Evolutionary conservation across 1,140 invertebrate genomes (phyloP).

Genomic region (Drosophila pandora): DNA sequence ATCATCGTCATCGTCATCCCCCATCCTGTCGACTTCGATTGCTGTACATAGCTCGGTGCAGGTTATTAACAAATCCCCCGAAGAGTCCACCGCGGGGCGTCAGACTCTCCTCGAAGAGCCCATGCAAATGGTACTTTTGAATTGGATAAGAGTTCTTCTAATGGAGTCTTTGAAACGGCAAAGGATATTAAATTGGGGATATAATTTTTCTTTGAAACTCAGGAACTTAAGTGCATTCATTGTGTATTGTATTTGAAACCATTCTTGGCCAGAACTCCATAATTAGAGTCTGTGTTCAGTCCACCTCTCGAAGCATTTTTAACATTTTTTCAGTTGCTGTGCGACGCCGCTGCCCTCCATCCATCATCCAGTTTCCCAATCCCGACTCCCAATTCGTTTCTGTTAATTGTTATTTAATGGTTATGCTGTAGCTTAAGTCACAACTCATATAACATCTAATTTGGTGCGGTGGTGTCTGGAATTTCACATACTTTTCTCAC

Average conservation of each 20-base stretch:
- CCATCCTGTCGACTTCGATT: conserved; percentile 13
- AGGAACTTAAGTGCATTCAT: not conserved
- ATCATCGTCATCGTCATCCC: conserved; percentile 28
- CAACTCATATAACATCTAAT: conserved; percentile 37
- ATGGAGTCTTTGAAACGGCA: conserved; percentile 58
- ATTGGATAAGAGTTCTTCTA: not conserved
- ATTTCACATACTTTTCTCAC: conserved; percentile 9
- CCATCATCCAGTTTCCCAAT: conserved; percentile 22
- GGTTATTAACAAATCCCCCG: conserved; percentile 32
- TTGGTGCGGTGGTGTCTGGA: conserved; percentile 66
- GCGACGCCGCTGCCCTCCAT: conserved; percentile 27
- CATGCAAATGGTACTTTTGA: conserved; percentile 60
- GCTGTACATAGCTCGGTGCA: conserved; percentile 50
- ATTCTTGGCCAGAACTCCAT: not conserved
- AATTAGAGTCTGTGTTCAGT: conserved; percentile 10
- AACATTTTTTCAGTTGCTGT: conserved; percentile 54
- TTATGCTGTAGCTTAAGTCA: conserved; percentile 64
- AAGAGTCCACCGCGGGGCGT: conserved; percentile 27
- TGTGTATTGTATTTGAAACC: not conserved
- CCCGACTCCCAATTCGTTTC: conserved; percentile 5
- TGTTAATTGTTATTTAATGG: conserved; percentile 73
- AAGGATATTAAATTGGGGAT: not conserved
- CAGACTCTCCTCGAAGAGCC: conserved; percentile 33
- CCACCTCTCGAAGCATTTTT: conserved; percentile 37
- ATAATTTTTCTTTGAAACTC: not conserved